These are phyloP conservation scores for Eilema caniola DNA, from an alignment of 2,888 invertebrate genomes.

Conservation along the genomic window DNA sequence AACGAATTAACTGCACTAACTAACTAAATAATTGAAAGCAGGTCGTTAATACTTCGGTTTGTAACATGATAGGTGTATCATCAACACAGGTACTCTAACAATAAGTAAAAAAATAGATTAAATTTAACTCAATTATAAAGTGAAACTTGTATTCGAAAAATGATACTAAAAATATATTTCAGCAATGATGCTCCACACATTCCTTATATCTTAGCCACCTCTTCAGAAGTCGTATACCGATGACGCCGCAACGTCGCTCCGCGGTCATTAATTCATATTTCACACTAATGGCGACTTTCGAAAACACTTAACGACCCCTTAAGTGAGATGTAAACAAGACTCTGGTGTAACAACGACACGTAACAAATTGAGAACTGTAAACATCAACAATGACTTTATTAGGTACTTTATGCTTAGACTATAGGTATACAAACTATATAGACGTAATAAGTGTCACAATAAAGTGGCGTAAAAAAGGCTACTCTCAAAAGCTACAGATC, in stretches of 20 bases:
- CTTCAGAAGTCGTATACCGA: slow-evolving; percentile 63
- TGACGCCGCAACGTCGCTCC: slow-evolving; percentile 73
- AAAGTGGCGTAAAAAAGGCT: too few relatives aligned
- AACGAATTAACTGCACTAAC: too few relatives aligned
- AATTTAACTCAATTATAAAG: too few relatives aligned
- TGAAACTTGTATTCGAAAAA: too few relatives aligned
- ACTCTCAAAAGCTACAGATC: not conserved
- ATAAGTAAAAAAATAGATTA: too few relatives aligned
- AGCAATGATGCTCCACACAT: slow-evolving; percentile 25
- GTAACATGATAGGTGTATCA: too few relatives aligned
- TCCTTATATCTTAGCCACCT: slow-evolving; percentile 51
- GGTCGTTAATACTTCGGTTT: not conserved
- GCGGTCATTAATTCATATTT: slow-evolving; percentile 83
- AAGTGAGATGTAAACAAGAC: slow-evolving; percentile 73
- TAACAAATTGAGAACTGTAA: slow-evolving; percentile 44
- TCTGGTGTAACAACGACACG: slow-evolving; percentile 59
- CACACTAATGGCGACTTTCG: slow-evolving; percentile 81
- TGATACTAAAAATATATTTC: not conserved
- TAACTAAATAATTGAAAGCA: too few relatives aligned
- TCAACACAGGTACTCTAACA: too few relatives aligned
- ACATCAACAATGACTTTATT: slow-evolving; percentile 1
- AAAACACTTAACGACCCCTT: slow-evolving; percentile 78
- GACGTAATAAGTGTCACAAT: too few relatives aligned
- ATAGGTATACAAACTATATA: too few relatives aligned
- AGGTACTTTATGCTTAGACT: not conserved